Evolutionary conservation across 1,140 invertebrate genomes (phyloP).

Genomic region (Epicauta chinensis): DNA sequence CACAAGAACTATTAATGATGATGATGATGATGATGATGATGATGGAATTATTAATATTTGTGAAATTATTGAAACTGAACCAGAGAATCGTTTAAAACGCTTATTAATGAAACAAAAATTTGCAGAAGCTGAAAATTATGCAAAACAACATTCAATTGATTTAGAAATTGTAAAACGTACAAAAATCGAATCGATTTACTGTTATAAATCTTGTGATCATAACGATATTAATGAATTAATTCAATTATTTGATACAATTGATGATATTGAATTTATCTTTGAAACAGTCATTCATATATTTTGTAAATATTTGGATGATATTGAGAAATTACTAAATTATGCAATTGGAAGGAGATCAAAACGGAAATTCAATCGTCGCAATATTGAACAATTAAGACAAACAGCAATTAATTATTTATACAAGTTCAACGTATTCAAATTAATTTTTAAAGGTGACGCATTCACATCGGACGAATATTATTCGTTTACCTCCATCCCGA

Average conservation of each 20-base stretch:
- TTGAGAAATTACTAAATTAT: slow-evolving; percentile 27
- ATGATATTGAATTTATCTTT: slow-evolving; percentile 24
- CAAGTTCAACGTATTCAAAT: slow-evolving; percentile 22
- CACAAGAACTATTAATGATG: no score
- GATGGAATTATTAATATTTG: slow-evolving; percentile 7
- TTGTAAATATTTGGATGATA: slow-evolving; percentile 25
- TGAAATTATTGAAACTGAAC: slow-evolving; percentile 23
- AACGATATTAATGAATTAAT: slow-evolving; percentile 26
- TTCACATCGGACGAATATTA: no score
- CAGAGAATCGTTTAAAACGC: slow-evolving; percentile 23
- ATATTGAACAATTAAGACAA: slow-evolving; percentile 4
- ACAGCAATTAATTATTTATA: slow-evolving; percentile 18
- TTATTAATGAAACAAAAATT: slow-evolving; percentile 23
- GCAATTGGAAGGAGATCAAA: slow-evolving; percentile 10
- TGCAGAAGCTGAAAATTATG: slow-evolving; percentile 34
- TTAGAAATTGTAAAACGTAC: slow-evolving; percentile 29
- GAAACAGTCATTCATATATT: slow-evolving; percentile 5
- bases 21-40: no score
- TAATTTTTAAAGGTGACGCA: slow-evolving; percentile 24
- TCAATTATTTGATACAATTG: slow-evolving; percentile 22
- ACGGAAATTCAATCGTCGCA: neutral
- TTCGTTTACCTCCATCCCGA: slow-evolving; percentile 9
- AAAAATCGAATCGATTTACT: slow-evolving; percentile 22
- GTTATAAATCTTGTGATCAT: neutral
- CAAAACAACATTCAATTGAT: slow-evolving; percentile 19